phyloP scores from a whole-genome alignment of 2,888 invertebrate species.

The Standfussiana lucernea region DNA sequence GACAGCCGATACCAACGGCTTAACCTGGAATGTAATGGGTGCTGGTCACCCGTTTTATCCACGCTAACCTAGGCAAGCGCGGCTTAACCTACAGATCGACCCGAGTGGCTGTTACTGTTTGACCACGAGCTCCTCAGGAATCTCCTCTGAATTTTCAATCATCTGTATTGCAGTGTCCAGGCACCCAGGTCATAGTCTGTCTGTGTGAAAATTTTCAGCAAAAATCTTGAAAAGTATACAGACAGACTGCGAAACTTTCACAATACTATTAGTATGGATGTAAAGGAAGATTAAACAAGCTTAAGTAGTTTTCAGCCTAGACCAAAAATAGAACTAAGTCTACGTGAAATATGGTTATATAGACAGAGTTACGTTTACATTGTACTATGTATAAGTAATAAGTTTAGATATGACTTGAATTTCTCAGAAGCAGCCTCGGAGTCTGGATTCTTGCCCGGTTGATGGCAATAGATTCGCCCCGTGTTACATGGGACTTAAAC shows the following conservation, averaged over 20 bases:
- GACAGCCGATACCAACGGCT: no score
- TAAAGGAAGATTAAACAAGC: neutral
- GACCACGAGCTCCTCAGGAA: no score
- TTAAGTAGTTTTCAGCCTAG: neutral
- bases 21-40: no score
- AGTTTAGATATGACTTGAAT: neutral
- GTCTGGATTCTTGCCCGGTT: neutral
- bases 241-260: neutral
- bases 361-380: neutral
- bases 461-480: neutral
- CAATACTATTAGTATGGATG: neutral
- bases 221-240: neutral
- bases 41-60: no score
- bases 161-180: no score
- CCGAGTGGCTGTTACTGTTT: no score
- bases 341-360: conserved; percentile 6
- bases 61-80: no score
- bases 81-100: no score
- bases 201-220: neutral
- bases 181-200: no score
- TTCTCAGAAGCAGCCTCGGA: neutral
- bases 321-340: conserved; percentile 27
- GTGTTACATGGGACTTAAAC: neutral
- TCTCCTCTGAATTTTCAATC: no score
- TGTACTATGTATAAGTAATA: neutral